A percentile compares a stretch with the other conserved stretches of the same genome.
phyloP scores from a whole-genome alignment of 2,113 vertebrate species.

The Nymphicus hollandicus region DNA sequence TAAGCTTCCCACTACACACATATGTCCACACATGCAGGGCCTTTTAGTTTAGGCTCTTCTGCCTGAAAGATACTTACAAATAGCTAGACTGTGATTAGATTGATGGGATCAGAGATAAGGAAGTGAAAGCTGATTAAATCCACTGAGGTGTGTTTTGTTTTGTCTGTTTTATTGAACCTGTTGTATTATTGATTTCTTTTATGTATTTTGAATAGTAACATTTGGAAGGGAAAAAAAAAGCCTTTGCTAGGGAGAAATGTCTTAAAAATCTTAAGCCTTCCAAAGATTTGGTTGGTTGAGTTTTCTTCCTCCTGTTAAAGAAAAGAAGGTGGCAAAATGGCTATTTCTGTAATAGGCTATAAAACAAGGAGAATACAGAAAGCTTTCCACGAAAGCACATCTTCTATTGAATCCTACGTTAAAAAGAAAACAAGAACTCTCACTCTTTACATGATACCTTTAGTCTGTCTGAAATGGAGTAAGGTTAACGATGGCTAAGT shows the following conservation, averaged over 20 bases:
- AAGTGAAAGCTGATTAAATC: not conserved
- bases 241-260: not conserved
- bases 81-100: not conserved
- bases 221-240: not conserved
- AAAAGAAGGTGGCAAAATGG: not conserved
- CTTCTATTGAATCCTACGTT: not conserved
- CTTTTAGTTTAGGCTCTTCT: not conserved
- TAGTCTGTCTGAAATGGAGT: not conserved
- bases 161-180: not conserved
- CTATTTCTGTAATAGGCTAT: not conserved
- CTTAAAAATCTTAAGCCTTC: not conserved
- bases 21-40: not conserved
- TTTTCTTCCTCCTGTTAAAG: not conserved
- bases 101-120: not conserved
- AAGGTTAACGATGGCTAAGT: not conserved
- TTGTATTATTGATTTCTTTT: not conserved
- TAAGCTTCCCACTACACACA: too few species aligned
- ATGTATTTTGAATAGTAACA: not conserved
- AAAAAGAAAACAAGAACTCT: not conserved
- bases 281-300: not conserved
- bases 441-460: not conserved
- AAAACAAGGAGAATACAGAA: not conserved
- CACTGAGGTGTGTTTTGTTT: not conserved
- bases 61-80: not conserved
- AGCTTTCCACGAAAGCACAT: not conserved